Conservation (phyloP, 1,140 invertebrate species). For the Listronotus bonariensis region DNA sequence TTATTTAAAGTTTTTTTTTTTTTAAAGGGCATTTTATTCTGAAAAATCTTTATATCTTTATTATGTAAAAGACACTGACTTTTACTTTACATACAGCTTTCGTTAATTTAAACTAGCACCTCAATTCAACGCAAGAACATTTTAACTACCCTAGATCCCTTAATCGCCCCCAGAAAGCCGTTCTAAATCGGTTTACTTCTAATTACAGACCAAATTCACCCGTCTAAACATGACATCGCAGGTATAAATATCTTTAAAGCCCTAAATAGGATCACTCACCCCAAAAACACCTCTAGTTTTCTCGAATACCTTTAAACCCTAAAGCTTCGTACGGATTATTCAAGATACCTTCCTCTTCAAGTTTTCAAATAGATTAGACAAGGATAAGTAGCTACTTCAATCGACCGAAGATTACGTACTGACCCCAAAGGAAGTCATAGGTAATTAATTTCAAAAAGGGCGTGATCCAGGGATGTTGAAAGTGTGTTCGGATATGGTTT, state of each 20-base stretch:
- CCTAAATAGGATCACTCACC: constrained; percentile 7
- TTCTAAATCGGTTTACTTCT: constrained; percentile 3
- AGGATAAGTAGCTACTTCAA: neutral
- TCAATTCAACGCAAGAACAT: too few relatives aligned
- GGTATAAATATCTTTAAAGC: constrained; percentile 6
- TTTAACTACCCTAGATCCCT: neutral
- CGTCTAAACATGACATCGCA: constrained; percentile 9
- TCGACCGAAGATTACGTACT: neutral
- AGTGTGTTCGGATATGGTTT: constrained; percentile 2
- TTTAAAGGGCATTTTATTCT: too few relatives aligned
- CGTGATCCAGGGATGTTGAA: constrained; percentile 2
- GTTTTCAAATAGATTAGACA: neutral
- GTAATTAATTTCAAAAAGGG: constrained; percentile 3
- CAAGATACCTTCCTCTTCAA: too few relatives aligned
- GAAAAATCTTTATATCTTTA: too few relatives aligned
- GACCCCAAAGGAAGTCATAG: neutral
- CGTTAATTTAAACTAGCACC: too few relatives aligned
- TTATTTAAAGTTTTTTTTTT: too few relatives aligned
- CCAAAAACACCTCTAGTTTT: constrained; percentile 5
- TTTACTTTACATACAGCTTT: too few relatives aligned
- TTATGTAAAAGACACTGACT: too few relatives aligned
- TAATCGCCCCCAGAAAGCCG: constrained; percentile 4
- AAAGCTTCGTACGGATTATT: neutral
- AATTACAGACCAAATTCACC: neutral
- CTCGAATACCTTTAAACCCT: neutral